Evolutionary conservation across 2,113 vertebrate genomes (phyloP).

Genomic region (Conger conger): DNA sequence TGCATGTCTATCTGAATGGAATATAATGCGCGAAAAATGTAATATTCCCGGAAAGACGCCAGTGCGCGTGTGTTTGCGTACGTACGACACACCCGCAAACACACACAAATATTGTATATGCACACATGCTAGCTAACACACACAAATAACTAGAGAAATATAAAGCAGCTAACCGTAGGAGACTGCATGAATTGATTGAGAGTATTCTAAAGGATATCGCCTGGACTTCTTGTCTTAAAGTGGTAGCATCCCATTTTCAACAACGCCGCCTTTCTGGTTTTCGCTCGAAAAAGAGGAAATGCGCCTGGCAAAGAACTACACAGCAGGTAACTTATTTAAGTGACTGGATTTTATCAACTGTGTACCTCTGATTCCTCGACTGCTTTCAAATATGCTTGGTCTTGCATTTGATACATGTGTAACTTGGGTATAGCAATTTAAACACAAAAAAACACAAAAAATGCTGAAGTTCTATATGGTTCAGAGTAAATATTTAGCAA

Average conservation of each 20-base stretch:
- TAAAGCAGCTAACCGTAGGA: constrained; percentile 42
- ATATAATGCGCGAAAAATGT: neutral
- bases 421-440: neutral
- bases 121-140: neutral
- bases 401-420: neutral
- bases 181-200: constrained; percentile 31
- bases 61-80: constrained; percentile 17
- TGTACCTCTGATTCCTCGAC: too few relatives aligned
- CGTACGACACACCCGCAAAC: neutral
- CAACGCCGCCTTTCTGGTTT: constrained; percentile 34
- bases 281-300: neutral
- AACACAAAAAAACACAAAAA: neutral
- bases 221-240: constrained; percentile 57
- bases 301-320: neutral
- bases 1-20: neutral
- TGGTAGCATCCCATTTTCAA: constrained; percentile 39
- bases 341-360: neutral
- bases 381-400: neutral
- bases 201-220: constrained; percentile 33
- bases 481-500: neutral
- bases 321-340: neutral
- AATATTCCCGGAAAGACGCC: neutral
- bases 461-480: neutral
- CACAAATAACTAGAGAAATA: constrained; percentile 17
- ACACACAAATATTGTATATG: neutral